These are phyloP conservation scores for Argentina silus DNA, from an alignment of 2,797 vertebrate species.

Conservation along the genomic window DNA sequence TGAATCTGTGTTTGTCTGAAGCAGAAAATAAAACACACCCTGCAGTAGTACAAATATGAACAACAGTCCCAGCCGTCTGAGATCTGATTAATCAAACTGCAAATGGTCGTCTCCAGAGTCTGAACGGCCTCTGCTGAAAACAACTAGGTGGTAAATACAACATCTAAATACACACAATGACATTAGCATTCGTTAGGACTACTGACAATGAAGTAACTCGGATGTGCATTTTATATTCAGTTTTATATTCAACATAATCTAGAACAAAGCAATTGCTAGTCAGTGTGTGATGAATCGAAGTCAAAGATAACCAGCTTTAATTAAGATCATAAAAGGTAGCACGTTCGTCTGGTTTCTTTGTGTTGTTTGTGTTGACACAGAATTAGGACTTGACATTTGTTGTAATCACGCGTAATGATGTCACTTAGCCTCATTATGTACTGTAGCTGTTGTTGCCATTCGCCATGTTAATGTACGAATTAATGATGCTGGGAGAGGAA, in stretches of 20 bases:
- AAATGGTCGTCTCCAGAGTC: slow-evolving; percentile 46
- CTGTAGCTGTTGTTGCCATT: slow-evolving; percentile 49
- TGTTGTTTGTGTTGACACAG: slow-evolving; percentile 37
- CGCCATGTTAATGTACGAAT: slow-evolving; percentile 52
- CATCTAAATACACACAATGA: not conserved
- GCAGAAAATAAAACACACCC: slow-evolving; percentile 59
- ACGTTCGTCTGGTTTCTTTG: slow-evolving; percentile 24
- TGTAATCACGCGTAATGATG: slow-evolving; percentile 29
- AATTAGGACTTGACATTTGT: slow-evolving; percentile 34
- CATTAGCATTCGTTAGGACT: not conserved
- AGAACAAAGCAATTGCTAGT: slow-evolving; percentile 3
- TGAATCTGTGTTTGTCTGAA: slow-evolving; percentile 66
- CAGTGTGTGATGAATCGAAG: slow-evolving; percentile 18
- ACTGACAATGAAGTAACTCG: not conserved
- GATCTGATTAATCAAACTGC: slow-evolving; percentile 64
- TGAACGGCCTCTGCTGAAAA: slow-evolving; percentile 43
- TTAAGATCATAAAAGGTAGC: slow-evolving; percentile 16
- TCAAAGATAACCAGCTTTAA: not conserved
- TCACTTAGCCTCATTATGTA: slow-evolving; percentile 54
- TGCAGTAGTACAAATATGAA: slow-evolving; percentile 61
- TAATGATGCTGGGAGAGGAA: slow-evolving; percentile 72
- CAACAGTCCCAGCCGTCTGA: slow-evolving; percentile 48
- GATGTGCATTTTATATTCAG: not conserved
- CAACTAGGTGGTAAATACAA: not conserved
- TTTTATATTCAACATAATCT: not conserved